A percentile compares a stretch with the other conserved stretches of the same genome.
phyloP scores from a whole-genome alignment of 2,113 vertebrate genomes.

The Mastomys natalensis region DNA sequence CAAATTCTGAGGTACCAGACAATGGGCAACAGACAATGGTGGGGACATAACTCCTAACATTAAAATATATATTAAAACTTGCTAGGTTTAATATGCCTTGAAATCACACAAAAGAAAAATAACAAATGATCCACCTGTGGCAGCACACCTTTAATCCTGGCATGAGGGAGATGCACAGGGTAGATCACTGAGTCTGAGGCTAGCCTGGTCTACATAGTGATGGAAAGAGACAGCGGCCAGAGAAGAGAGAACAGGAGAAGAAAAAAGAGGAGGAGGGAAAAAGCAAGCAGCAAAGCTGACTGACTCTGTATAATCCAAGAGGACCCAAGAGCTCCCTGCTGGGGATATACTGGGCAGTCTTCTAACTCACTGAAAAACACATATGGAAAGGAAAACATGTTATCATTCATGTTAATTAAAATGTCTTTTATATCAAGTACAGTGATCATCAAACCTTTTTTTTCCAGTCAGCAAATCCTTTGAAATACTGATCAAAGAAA shows the following conservation, averaged over 20 bases:
- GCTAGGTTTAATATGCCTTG: background rate
- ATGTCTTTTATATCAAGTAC: background rate
- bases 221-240: background rate
- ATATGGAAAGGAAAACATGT: background rate
- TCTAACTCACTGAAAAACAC: background rate
- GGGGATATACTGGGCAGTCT: background rate
- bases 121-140: background rate
- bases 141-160: background rate
- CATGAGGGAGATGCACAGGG: too few relatives aligned
- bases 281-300: background rate
- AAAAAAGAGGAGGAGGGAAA: background rate
- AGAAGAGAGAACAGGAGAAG: background rate
- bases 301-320: background rate
- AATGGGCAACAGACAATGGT: background rate
- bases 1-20: background rate
- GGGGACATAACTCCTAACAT: background rate
- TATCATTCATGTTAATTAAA: background rate
- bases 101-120: background rate
- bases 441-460: background rate
- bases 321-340: background rate
- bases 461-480: background rate
- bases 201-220: background rate
- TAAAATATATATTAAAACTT: background rate
- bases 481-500: background rate
- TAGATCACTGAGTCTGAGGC: background rate